A percentile compares a stretch with the other conserved stretches of the same genome.
phyloP scores from a whole-genome alignment of 2,888 invertebrate genomes.

The Helleia helle region DNA sequence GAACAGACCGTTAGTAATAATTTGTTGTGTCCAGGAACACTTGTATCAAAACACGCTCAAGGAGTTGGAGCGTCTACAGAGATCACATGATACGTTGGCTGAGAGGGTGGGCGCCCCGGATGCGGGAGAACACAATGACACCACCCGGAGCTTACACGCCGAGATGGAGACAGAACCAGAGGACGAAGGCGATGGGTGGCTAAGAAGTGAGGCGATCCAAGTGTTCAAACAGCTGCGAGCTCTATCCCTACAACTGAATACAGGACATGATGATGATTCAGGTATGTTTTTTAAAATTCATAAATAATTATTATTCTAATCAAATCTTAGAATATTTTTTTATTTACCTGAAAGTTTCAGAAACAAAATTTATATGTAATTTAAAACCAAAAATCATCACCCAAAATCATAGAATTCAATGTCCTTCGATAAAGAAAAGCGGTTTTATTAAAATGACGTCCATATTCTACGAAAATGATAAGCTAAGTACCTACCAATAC shows the following conservation, averaged over 20 bases:
- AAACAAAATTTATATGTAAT: too few species aligned
- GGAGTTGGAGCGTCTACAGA: slow-evolving; percentile 81
- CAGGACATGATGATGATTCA: slow-evolving; percentile 83
- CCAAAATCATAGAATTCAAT: too few species aligned
- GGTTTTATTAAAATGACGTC: too few species aligned
- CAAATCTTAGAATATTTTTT: too few species aligned
- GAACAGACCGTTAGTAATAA: too few species aligned
- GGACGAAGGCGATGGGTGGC: slow-evolving; percentile 71
- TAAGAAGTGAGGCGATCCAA: slow-evolving; percentile 78
- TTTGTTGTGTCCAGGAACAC: slow-evolving; percentile 50
- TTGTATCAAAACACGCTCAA: slow-evolving; percentile 71
- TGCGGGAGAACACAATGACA: slow-evolving; percentile 47
- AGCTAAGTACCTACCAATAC: too few species aligned
- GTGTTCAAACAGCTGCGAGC: slow-evolving; percentile 83
- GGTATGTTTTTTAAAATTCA: too few species aligned
- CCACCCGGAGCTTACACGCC: slow-evolving; percentile 85
- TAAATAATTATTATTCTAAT: too few species aligned
- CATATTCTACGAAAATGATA: too few species aligned
- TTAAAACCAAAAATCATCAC: too few species aligned
- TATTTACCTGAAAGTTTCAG: too few species aligned
- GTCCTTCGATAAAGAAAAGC: too few species aligned
- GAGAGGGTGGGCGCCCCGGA: slow-evolving; percentile 79
- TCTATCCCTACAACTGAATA: slow-evolving; percentile 82
- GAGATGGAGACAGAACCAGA: slow-evolving; percentile 90
- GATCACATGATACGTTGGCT: slow-evolving; percentile 80